phyloP scores from a whole-genome alignment of 1,140 invertebrate genomes.

The Drosophila dunni region DNA sequence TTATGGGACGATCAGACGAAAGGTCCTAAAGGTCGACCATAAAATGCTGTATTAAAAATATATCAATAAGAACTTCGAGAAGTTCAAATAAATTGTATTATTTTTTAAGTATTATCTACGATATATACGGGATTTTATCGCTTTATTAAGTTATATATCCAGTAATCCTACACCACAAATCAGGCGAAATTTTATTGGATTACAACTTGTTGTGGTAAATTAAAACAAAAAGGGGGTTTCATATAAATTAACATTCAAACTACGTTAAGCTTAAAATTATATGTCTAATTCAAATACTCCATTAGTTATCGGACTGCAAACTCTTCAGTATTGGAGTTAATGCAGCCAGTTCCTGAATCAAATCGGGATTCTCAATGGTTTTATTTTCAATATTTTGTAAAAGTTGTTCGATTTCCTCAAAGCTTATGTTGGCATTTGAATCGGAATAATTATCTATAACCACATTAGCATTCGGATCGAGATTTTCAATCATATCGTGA shows the following conservation, averaged over 20 bases:
- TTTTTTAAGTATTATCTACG: too few relatives aligned
- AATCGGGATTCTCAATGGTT: constrained; percentile 8
- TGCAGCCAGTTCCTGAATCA: constrained; percentile 24
- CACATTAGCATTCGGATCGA: neutral
- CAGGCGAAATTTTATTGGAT: too few relatives aligned
- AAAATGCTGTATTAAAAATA: too few relatives aligned
- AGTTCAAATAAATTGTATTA: too few relatives aligned
- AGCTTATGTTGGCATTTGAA: neutral
- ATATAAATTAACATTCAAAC: neutral
- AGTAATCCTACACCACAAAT: too few relatives aligned
- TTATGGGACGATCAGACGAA: too few relatives aligned
- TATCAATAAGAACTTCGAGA: too few relatives aligned
- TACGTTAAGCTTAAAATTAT: neutral
- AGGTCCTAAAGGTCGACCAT: too few relatives aligned
- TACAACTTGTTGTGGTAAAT: too few relatives aligned
- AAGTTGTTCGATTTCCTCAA: constrained; percentile 46
- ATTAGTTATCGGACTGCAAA: constrained; percentile 13
- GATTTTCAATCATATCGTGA: neutral
- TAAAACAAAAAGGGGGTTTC: too few relatives aligned
- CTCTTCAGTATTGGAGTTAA: constrained; percentile 24
- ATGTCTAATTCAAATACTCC: neutral
- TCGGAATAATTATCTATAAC: neutral
- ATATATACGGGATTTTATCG: too few relatives aligned
- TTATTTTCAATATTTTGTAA: constrained; percentile 35
- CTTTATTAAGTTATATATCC: too few relatives aligned